Base-by-base conservation (phyloP, 2,888 invertebrate genomes). In the Drosophila merina region DNA sequence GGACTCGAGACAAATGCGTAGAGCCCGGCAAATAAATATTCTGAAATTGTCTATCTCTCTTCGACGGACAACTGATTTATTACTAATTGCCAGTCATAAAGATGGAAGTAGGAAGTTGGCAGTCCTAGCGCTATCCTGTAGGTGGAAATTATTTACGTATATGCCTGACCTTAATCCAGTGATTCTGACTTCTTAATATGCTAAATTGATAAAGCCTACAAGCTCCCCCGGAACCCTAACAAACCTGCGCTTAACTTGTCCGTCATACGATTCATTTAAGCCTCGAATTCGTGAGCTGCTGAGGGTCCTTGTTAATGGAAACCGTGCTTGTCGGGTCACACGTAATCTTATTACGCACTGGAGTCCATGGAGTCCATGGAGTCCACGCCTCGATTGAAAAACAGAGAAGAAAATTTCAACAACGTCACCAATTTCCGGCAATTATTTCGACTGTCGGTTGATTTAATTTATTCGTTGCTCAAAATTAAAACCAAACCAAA, bases 391-490 rank as follows among this genome's bases (percentile, higher is more conserved):
- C 48, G 47, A 40, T 58, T 60, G 50, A 30, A 45, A 49, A 25
- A 9, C 44, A 14, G 45, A 45, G 28, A 38, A 47, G 47, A 66
- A 49, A 64, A 47, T 64, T 66, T 68, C 70, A 75, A 68, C 83
- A 66, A 52, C 63, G 82, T 81, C 78, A 69, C 60, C 87, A 82
- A 82, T 82, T 85, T 85, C 82, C 88, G 86, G 76, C 80, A 88
- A 85, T 85, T 85, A 85, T 85, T 85, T 86, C 55, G 69, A 78
- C 84, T 83, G 88, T 88, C 86, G 88, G 86, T 83, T 76, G 86
- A 84, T 84, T 84, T 84, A 84, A 84, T 84, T 84, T 84, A 84
- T 84, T 86, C 80, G 86, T 76, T 79, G 72, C 74, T 83, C 73
- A 86, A 88, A 84, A 84, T 88, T 88, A 86, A 84, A 79, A 79